phyloP scores from a whole-genome alignment of 2,888 invertebrate genomes.

The Oasisia sp. region DNA sequence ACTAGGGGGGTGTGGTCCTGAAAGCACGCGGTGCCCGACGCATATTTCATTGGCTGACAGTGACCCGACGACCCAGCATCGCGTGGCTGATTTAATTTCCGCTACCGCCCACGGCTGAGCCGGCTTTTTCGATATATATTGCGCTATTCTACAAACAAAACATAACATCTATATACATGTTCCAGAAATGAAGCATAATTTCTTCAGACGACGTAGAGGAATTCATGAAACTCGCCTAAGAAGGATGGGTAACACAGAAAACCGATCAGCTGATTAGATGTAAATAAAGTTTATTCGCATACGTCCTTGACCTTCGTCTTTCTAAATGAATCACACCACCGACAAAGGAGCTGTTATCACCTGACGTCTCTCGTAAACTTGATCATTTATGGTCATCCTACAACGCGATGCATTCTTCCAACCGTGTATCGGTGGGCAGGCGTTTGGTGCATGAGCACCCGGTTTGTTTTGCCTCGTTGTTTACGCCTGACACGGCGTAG shows the following conservation, averaged over 20 bases:
- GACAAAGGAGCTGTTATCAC: not conserved
- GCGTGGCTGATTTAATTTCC: conserved; percentile 1
- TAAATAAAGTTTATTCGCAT: conserved; percentile 1
- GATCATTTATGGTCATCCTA: not conserved
- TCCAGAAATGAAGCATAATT: not conserved
- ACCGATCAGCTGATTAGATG: conserved; percentile 1
- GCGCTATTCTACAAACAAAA: not conserved
- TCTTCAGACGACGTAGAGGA: not conserved
- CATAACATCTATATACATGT: not conserved
- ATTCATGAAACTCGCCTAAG: not conserved
- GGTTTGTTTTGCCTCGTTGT: not conserved
- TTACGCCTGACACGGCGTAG: not conserved
- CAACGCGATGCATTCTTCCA: conserved; percentile 4
- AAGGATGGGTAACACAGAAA: not conserved
- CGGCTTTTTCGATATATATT: not conserved
- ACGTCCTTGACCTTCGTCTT: conserved; percentile 6
- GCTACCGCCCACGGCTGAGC: not conserved
- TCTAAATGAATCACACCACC: conserved; percentile 17
- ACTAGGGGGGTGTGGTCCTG: not conserved
- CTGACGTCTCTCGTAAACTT: not conserved
- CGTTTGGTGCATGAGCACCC: conserved; percentile 8
- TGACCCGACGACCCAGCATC: conserved; percentile 6
- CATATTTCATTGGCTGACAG: not conserved
- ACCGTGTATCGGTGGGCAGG: not conserved
- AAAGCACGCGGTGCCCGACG: not conserved